Base-by-base conservation (phyloP, 1,140 invertebrate species). In the Diprion similis region DNA sequence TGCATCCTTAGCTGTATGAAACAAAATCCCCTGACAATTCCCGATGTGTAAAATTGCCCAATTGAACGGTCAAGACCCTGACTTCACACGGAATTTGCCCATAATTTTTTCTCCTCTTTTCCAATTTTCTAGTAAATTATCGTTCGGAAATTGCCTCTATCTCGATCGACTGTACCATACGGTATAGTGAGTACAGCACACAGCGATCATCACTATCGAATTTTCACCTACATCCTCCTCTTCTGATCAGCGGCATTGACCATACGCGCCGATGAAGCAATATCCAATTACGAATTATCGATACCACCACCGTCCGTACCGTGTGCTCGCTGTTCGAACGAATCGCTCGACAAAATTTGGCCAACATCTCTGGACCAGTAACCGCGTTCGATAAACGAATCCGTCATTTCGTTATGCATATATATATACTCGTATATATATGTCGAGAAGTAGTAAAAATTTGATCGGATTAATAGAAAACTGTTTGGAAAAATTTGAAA, bases 241-340 rank as follows among this genome's bases (percentile, higher is more conserved):
- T 15, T 4, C n/a, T 59, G 51, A 59, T 59, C 11, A 59, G n/a
- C 11, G 11, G 51, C 24, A 6, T 37, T 37, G 24, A 37, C 24
- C 24, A 37, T 37, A 37, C 24, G 11, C 51, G 51, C n/a, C 51
- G 51, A 59, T 59, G 51, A 59, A 59, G 51, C 51, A 59, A 59
- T 59, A 59, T 59, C 51, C 51, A 59, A 59, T 59, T 59, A 59
- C 51, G 51, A 59, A 59, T 59, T 59, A 59, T 59, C 51, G 51
- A 59, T 59, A 59, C 51, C n/a, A 15, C 51, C 51, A 37, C 24
- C 24, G 24, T 37, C 24, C 24, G 24, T 37, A 37, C 24, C 24
- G 24, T 37, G 24, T 37, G 2, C 24, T 37, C 24, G 24, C 24
- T 37, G 24, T 37, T 37, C 24, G 11, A n/a, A 59, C 51, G 51